A percentile compares a stretch with the other conserved stretches of the same genome.
Conservation (phyloP, 2,888 invertebrate genomes). For the Tetragonula carbonaria region DNA sequence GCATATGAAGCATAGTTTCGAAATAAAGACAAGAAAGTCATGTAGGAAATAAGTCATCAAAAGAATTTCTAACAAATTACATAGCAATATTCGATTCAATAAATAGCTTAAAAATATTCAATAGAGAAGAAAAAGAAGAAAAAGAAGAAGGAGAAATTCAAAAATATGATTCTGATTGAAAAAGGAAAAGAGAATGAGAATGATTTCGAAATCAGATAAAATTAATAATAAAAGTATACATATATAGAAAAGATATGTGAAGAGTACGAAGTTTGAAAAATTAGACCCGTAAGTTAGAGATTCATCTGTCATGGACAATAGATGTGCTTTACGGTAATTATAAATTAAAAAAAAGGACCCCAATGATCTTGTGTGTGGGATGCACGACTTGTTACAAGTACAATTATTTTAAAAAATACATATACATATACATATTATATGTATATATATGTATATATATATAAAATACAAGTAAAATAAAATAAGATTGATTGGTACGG, state of each 20-base stretch:
- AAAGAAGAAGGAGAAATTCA: slow-evolving; percentile 24
- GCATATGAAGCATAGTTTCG: slow-evolving; percentile 2
- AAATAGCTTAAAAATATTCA: slow-evolving; percentile 75
- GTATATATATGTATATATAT: background rate
- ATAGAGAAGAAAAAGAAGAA: slow-evolving; percentile 52
- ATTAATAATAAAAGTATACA: background rate
- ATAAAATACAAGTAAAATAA: slow-evolving; percentile 52
- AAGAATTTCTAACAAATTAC: slow-evolving; percentile 76
- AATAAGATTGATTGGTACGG: slow-evolving; percentile 58
- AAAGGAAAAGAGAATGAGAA: slow-evolving; percentile 19
- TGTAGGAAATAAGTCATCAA: slow-evolving; percentile 37
- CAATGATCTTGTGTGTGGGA: slow-evolving; percentile 36
- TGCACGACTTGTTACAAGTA: slow-evolving; percentile 40
- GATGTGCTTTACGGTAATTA: slow-evolving; percentile 54
- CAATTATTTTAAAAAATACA: slow-evolving; percentile 52
- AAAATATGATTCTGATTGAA: slow-evolving; percentile 9
- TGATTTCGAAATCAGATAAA: background rate
- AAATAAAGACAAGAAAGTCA: slow-evolving; percentile 6
- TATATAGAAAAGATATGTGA: background rate
- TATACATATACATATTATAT: slow-evolving; percentile 21
- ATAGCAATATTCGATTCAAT: slow-evolving; percentile 73
- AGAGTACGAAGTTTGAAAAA: slow-evolving; percentile 6
- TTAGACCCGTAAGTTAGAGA: slow-evolving; percentile 62
- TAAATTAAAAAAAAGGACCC: slow-evolving; percentile 55
- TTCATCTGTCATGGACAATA: slow-evolving; percentile 60